Conservation (phyloP, 2,113 vertebrate species). For the Onychostoma macrolepis region DNA sequence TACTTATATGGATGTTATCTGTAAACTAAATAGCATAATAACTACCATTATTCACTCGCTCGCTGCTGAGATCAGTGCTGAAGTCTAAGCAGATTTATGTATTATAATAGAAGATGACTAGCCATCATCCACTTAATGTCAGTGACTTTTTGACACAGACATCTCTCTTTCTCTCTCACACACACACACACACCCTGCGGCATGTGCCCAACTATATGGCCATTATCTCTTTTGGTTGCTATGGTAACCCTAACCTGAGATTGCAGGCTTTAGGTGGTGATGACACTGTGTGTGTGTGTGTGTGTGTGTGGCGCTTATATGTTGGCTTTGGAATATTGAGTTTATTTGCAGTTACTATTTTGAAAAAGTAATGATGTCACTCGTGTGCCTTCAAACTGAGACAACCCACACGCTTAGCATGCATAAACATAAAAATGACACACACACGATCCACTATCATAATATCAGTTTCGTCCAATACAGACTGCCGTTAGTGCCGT, state of each 20-base stretch:
- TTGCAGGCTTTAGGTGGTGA: conserved; percentile 61
- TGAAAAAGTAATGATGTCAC: conserved; percentile 22
- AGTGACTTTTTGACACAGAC: conserved; percentile 44
- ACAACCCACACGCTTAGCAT: not conserved
- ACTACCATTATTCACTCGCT: not conserved
- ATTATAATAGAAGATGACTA: conserved; percentile 26
- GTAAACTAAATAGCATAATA: conserved; percentile 2
- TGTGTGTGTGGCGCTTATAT: conserved; percentile 43
- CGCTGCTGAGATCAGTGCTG: conserved; percentile 6
- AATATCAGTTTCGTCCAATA: not conserved
- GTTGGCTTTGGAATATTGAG: conserved; percentile 28
- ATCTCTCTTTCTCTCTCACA: conserved; percentile 44
- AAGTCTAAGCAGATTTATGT: not conserved
- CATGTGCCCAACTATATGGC: conserved; percentile 73
- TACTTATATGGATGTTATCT: not conserved
- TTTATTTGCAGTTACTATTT: conserved; percentile 37
- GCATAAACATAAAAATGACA: not conserved
- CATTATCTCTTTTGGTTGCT: conserved; percentile 77
- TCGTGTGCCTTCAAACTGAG: not conserved
- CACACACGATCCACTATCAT: not conserved
- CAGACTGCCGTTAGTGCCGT: not conserved
- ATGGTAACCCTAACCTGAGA: conserved; percentile 75
- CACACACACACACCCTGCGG: conserved; percentile 63
- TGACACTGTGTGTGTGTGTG: conserved; percentile 49
- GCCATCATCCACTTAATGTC: conserved; percentile 11